Conservation (phyloP, 2,797 vertebrate species). For the Pseudocheirus occidentalis region DNA sequence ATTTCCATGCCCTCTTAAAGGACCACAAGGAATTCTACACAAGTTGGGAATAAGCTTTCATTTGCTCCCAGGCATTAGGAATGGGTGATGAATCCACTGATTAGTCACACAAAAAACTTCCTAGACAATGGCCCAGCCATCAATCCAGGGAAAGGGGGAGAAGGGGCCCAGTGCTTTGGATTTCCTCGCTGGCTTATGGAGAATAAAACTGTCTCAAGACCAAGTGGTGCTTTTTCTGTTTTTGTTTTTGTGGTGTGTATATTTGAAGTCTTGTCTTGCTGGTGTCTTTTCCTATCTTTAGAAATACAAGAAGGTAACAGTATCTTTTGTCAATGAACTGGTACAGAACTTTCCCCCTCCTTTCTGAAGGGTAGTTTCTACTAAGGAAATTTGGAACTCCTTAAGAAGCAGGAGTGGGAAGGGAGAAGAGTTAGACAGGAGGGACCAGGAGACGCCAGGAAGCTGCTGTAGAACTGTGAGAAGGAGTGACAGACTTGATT, state of each 20-base stretch:
- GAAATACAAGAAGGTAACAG: not conserved
- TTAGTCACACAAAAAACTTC: not conserved
- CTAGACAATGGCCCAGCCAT: not conserved
- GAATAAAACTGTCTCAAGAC: not conserved
- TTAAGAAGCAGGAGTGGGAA: not conserved
- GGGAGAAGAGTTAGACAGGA: not conserved
- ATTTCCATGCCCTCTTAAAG: not conserved
- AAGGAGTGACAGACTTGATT: not conserved
- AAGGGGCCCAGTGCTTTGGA: rapidly evolving
- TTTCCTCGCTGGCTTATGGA: not conserved
- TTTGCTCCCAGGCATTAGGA: rapidly evolving
- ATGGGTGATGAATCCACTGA: rapidly evolving
- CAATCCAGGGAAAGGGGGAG: not conserved
- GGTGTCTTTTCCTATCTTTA: not conserved
- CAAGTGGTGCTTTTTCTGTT: not conserved
- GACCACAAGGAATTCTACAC: not conserved
- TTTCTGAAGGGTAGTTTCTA: not conserved
- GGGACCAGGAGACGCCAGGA: not conserved
- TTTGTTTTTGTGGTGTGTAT: not conserved
- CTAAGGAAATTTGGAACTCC: not conserved
- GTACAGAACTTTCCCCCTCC: not conserved
- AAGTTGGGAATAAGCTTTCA: not conserved
- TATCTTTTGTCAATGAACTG: not conserved
- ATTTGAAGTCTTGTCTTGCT: not conserved
- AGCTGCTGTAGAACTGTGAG: not conserved